Evolutionary conservation across 2,113 vertebrate species (phyloP).

Genomic region (Geothlypis trichas): DNA sequence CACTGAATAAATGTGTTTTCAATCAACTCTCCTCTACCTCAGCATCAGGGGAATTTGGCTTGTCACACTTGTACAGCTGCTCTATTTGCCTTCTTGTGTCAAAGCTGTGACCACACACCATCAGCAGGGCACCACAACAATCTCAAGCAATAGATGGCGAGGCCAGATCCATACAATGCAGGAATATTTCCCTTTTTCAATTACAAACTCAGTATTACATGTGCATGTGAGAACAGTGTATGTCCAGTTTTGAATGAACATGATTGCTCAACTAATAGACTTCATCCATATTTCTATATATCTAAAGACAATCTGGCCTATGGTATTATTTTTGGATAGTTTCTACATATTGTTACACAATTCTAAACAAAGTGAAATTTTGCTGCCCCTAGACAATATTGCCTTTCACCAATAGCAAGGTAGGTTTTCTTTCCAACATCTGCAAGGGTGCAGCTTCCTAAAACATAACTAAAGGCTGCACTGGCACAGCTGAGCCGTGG

Average conservation of each 20-base stretch:
- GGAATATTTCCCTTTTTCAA: not conserved
- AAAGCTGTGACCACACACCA: not conserved
- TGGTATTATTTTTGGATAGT: not conserved
- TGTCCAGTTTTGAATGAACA: not conserved
- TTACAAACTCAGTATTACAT: not conserved
- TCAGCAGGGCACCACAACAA: too few species aligned
- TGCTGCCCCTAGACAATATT: not conserved
- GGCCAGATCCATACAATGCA: not conserved
- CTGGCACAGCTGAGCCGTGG: not conserved
- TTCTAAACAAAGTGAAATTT: not conserved
- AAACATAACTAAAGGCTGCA: not conserved
- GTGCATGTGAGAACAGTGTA: accelerated
- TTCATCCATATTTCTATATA: not conserved
- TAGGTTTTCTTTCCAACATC: not conserved
- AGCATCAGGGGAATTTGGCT: not conserved
- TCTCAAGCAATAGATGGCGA: not conserved
- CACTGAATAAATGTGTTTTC: not conserved
- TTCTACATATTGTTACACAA: not conserved
- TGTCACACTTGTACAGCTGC: not conserved
- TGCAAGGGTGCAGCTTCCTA: not conserved
- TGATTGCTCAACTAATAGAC: not conserved
- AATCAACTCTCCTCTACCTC: not conserved
- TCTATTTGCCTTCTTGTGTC: not conserved
- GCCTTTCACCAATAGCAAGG: not conserved
- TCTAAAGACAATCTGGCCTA: not conserved